Base-by-base conservation (phyloP, 2,797 vertebrate genomes). In the Anisognathus igniventris region DNA sequence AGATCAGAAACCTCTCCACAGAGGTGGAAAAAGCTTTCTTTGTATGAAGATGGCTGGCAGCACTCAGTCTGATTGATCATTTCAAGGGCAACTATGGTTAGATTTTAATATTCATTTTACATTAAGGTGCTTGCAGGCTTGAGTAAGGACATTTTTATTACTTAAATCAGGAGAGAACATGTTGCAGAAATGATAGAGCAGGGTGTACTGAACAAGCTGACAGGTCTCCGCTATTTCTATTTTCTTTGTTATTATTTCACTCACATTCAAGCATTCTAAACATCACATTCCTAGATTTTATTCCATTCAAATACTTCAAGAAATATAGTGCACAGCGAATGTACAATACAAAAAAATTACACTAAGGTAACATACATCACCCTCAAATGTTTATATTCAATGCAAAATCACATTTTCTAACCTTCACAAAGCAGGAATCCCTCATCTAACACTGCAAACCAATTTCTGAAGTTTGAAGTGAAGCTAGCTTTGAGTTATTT, bases 351-450 rank as follows among this genome's bases (percentile, higher is more conserved):
- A 90, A 92, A 62, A 35, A 71, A n/a, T 45, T 7, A 57, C 39
- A 25, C 60, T 92, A 88, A 84, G 42, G 74, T 88, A 95, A 96
- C 58, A 92, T 80, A 93, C 8, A 75, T 50, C 54, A 92, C 80
- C 80, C 90, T 77, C 76, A 81, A 94, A 86, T 61, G 33, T 73
- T 96, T 88, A 85, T 89, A 92, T 86, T 92, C 72, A 88, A 88
- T 90, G 95, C 56, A 94, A 95, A 97, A 90, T 25, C 28, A 87
- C 23, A 90, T 94, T 85, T 93, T 93, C 61, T 77, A 90, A 93
- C 56, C 56, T 92, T 76, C 85, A 68, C 40, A 94, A 96, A 93
- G 51, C 68, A 88, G 51, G 57, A 50, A 93, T 92, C 90, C 60
- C 67, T 94, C 86, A 62, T 66, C 86, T 83, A 94, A 88, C 33